phyloP scores from a whole-genome alignment of 2,888 invertebrate species.

The Scaptomyza flava region DNA sequence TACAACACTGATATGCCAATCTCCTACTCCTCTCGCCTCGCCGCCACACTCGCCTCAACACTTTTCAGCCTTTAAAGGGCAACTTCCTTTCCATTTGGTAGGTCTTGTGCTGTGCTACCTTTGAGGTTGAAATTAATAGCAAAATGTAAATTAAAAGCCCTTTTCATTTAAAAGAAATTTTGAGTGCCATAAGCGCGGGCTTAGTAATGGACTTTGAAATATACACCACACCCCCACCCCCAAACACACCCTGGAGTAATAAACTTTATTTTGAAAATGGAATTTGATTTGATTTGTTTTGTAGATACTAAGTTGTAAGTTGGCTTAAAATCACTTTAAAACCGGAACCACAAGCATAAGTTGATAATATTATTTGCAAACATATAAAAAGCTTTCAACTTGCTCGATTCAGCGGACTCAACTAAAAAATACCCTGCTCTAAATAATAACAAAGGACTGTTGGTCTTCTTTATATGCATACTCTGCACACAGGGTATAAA shows the following conservation, averaged over 20 bases:
- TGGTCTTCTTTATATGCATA: too few relatives aligned
- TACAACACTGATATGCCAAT: slow-evolving; percentile 61
- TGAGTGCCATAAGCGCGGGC: slow-evolving; percentile 23
- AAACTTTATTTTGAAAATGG: slow-evolving; percentile 3
- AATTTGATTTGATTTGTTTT: slow-evolving; percentile 28
- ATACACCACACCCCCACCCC: background rate
- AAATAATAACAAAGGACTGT: too few relatives aligned
- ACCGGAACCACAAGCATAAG: background rate
- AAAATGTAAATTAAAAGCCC: slow-evolving; percentile 75
- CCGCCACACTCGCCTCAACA: background rate
- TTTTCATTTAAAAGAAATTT: slow-evolving; percentile 32
- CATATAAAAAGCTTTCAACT: background rate
- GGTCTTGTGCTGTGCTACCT: slow-evolving; percentile 42
- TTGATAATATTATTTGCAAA: slow-evolving; percentile 15
- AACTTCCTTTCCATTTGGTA: background rate
- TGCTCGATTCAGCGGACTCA: background rate
- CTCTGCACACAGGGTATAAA: background rate
- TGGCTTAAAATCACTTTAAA: slow-evolving; percentile 22
- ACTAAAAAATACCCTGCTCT: background rate
- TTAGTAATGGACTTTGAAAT: slow-evolving; percentile 30
- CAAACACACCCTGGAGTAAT: background rate
- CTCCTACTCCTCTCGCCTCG: background rate
- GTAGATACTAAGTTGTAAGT: slow-evolving; percentile 8
- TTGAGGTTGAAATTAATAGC: slow-evolving; percentile 71
- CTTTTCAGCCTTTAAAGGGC: background rate